phyloP scores from a whole-genome alignment of 2,797 vertebrate species.

The Poecilia picta region DNA sequence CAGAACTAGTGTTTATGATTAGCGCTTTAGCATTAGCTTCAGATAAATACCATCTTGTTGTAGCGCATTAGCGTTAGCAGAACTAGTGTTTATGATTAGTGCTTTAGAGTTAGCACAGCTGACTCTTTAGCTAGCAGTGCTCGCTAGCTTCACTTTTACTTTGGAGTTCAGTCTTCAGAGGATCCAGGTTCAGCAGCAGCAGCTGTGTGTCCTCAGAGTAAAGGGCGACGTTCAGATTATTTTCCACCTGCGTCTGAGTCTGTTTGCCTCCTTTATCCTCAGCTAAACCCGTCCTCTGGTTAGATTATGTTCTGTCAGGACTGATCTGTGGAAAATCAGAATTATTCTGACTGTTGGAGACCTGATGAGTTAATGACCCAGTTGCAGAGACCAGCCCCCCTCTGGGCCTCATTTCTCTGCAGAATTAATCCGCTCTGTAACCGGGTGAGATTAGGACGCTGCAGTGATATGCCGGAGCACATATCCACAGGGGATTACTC shows the following conservation, averaged over 20 bases:
- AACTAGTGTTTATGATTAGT: too few relatives aligned
- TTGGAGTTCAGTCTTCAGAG: not conserved
- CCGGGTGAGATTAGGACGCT: slow-evolving; percentile 59
- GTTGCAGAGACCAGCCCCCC: not conserved
- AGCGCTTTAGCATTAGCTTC: too few relatives aligned
- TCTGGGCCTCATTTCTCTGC: slow-evolving; percentile 16
- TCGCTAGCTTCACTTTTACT: not conserved
- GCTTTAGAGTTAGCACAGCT: not conserved
- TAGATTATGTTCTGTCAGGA: not conserved
- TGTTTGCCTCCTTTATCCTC: not conserved
- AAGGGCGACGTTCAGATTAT: not conserved
- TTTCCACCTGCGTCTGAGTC: not conserved
- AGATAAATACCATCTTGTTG: too few relatives aligned
- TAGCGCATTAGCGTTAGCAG: too few relatives aligned
- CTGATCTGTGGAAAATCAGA: not conserved
- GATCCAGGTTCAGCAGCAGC: not conserved
- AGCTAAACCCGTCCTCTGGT: not conserved
- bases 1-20: too few relatives aligned
- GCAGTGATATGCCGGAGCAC: slow-evolving; percentile 56
- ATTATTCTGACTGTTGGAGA: not conserved
- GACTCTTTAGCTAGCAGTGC: too few relatives aligned
- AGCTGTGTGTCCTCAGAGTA: not conserved
- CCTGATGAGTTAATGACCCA: not conserved
- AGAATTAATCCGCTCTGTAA: slow-evolving; percentile 57
- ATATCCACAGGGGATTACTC: slow-evolving; percentile 69